Base-by-base conservation (phyloP, 2,797 vertebrate species). In the Eremophila alpestris region DNA sequence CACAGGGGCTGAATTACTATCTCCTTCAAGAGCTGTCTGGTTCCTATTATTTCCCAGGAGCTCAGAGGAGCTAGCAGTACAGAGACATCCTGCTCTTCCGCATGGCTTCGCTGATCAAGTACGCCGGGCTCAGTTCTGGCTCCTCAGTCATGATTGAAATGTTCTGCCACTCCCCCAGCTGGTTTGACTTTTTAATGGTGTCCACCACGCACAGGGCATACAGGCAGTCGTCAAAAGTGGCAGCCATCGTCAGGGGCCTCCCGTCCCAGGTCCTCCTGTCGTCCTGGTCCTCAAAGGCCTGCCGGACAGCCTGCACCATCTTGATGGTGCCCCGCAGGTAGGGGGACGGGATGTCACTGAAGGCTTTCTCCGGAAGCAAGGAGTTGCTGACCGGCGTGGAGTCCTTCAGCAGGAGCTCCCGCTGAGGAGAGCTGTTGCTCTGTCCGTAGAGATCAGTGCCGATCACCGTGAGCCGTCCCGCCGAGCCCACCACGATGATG, bases 71-170 rank as follows among this genome's bases (percentile, higher is more conserved):
- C 97, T 99, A 99, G 97, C 99, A 99, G 97, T 99, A 99, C 45
- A 99, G 98, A 11, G 99, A 99, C 99, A 99, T 99, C 95, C 99
- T 97, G 96, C 99, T 99, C 56, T 99, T 97, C 45, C 99, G 97
- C 99, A 99, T 99, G 74, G 99, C 99, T 98, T 99, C 99, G 2
- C 99, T 99, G 97, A 99, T 99, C 95, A 99, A 96, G 93, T 99
- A 99, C 1, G 99, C 99, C 0, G 99, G 99, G 97, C 99, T 99
- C 94, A 99, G 95, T 93, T 99, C 99, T 0, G 99, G 99, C 94
- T 99, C 99, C 84, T 99, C 99, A 0, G 98, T 99, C 99, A 99
- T 99, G 81, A 99, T 98, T 24, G 97, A 98, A 68, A 99, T 99
- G 97, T 98, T 99, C 98, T 99, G 99, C 99, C 99, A 99, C 97